Conservation (phyloP, 2,797 vertebrate species). For the Hirundo rustica region DNA sequence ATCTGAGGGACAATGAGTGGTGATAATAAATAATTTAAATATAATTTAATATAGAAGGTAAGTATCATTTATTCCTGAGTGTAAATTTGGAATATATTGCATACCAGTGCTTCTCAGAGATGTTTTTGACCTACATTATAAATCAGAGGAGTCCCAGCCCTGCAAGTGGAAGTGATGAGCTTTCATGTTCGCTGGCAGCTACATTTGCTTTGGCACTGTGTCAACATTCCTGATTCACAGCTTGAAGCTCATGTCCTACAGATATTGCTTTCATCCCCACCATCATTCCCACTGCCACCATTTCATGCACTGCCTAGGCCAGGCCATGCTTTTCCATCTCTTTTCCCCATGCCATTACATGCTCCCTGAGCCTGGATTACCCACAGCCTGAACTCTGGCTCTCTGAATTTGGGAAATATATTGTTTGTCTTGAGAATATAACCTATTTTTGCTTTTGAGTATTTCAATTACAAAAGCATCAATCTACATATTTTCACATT, state of each 20-base stretch:
- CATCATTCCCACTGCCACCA: no score
- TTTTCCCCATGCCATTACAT: neutral
- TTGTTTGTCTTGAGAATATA: neutral
- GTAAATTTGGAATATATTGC: neutral
- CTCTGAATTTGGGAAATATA: neutral
- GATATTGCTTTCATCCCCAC: neutral
- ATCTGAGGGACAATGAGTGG: neutral
- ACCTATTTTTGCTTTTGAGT: neutral
- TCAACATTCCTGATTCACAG: neutral
- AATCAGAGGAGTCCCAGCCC: neutral
- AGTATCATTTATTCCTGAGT: neutral
- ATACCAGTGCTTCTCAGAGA: neutral
- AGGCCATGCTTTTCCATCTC: fast-evolving
- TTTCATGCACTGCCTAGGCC: neutral
- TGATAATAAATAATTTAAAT: no score
- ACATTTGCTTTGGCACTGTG: neutral
- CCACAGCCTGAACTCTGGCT: neutral
- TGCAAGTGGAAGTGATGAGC: fast-evolving
- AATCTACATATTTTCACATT: neutral
- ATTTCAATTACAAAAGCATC: neutral
- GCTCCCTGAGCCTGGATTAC: neutral
- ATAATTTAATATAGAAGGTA: neutral
- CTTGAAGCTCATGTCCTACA: neutral
- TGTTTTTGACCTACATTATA: neutral
- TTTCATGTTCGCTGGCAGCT: fast-evolving